phyloP scores from a whole-genome alignment of 1,140 invertebrate species.

The Brachionus sp. region DNA sequence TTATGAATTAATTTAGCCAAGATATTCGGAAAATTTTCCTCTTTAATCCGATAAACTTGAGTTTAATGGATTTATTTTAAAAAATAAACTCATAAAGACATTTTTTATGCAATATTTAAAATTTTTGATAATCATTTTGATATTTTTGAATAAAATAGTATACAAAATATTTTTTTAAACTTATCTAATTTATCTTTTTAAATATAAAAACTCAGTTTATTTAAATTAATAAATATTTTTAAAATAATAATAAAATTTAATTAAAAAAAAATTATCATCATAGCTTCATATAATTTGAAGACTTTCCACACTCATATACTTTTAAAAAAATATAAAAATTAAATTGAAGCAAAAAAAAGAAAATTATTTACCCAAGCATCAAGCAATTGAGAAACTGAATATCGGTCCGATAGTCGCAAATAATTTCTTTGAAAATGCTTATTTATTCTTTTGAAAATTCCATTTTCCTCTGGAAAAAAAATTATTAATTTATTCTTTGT shows the following conservation, averaged over 20 bases:
- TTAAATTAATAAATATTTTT: too few species aligned
- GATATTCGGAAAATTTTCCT: not conserved
- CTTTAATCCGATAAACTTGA: not conserved
- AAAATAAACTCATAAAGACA: not conserved
- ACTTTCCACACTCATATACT: constrained; percentile 15
- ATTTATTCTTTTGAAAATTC: constrained; percentile 7
- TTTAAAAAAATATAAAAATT: not conserved
- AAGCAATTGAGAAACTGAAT: constrained; percentile 25
- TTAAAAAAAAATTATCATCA: not conserved
- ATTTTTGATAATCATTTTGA: not conserved
- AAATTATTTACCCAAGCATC: constrained; percentile 34
- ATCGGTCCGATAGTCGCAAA: not conserved
- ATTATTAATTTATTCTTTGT: not conserved
- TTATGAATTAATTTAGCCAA: not conserved
- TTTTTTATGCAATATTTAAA: not conserved
- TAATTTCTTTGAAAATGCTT: constrained; percentile 41
- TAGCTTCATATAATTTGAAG: not conserved
- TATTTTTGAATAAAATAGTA: too few species aligned
- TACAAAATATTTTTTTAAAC: too few species aligned
- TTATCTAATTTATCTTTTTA: too few species aligned
- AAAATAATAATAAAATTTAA: not conserved
- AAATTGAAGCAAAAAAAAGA: not conserved
- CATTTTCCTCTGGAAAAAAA: not conserved
- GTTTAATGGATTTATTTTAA: not conserved
- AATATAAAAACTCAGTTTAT: too few species aligned